Evolutionary conservation across 1,140 invertebrate genomes (phyloP), one percentile per base, ranked within the genome.

Genomic region (Myzus persicae): DNA sequence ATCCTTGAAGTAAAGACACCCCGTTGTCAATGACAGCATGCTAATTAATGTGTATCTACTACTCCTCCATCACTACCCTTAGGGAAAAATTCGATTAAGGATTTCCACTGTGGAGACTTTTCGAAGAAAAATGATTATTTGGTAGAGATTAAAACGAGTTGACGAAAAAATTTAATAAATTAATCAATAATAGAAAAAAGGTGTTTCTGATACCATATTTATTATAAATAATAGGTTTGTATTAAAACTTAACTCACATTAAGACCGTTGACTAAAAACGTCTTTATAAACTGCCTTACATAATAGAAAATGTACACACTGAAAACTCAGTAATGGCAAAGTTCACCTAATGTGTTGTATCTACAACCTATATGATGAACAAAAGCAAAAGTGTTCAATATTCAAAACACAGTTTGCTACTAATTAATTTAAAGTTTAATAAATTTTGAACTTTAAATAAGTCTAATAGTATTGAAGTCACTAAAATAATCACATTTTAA

Each of bases 1-100:
- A 93, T 85, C 76, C 91, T 93, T 26, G 81, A 93, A 84, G 76
- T 84, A 51, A 90, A 82, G 91, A 93, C 91, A 85, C 76, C 81
- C 91, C 76, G 91, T 84, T 93, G 91, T 93, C 91, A 93, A 93
- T 93, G 91, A 93, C 91, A 93, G 91, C 67, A 48, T 93, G 91
- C 91, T 93, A 93, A 93, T 93, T 93, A 93, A 93, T 93, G 91
- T 40, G 91, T 40, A 93, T 93, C 91, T 81, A 48, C 44, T 81
- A 51, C 36, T 84, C 36, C 36, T 48, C 90, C 40, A 1, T 91
- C 67, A 38, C 36, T 51, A 51, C 59, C 31, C 44, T 81, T 48
- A 14, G 31, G 31, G 46, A 84, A 84, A 93, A 85, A 93, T 84
- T 93, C 91, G 76, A 93, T 93, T 84, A 93, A 82, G 38, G 46